Conservation (phyloP, 92 coral and sea anemone genomes). For the Pocillopora grandis region DNA sequence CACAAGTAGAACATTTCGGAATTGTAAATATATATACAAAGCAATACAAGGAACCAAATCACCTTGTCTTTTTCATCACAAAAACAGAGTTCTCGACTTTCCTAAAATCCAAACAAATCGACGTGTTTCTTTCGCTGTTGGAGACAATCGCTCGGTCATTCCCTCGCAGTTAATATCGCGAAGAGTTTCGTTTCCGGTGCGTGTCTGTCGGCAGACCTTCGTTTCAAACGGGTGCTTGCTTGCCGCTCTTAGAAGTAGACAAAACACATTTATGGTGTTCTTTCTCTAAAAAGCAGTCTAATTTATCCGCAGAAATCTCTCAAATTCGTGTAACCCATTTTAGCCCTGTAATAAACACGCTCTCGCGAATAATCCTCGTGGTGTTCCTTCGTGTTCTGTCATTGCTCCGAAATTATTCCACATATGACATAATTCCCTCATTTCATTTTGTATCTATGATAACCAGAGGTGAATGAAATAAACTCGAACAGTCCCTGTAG, state of each 20-base stretch:
- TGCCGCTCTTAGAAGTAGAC: background rate
- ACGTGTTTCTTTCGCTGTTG: slow-evolving; percentile 27
- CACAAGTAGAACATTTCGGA: slow-evolving; percentile 19
- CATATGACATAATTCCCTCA: background rate
- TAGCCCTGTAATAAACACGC: background rate
- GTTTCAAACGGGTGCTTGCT: slow-evolving; percentile 14
- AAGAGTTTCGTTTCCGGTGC: slow-evolving; percentile 37
- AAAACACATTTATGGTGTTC: background rate
- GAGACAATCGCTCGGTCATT: slow-evolving; percentile 27
- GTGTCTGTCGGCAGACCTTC: background rate
- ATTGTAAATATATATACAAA: background rate
- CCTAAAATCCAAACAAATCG: slow-evolving; percentile 20
- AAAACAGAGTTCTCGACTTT: slow-evolving; percentile 9
- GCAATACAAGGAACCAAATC: slow-evolving; percentile 11
- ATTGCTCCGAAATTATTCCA: slow-evolving; percentile 26
- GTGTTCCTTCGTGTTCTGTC: slow-evolving; percentile 6
- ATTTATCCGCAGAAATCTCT: background rate
- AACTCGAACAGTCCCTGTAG: slow-evolving; percentile 1
- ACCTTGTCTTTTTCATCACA: slow-evolving; percentile 32
- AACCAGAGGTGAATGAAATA: slow-evolving; percentile 16
- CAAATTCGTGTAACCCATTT: background rate
- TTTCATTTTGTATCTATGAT: slow-evolving; percentile 30
- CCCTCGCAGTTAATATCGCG: slow-evolving; percentile 27
- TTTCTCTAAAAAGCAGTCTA: background rate
- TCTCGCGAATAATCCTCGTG: background rate